These are phyloP conservation scores for Pseudochirops cupreus DNA, from an alignment of 2,797 vertebrate genomes.

Conservation along the genomic window DNA sequence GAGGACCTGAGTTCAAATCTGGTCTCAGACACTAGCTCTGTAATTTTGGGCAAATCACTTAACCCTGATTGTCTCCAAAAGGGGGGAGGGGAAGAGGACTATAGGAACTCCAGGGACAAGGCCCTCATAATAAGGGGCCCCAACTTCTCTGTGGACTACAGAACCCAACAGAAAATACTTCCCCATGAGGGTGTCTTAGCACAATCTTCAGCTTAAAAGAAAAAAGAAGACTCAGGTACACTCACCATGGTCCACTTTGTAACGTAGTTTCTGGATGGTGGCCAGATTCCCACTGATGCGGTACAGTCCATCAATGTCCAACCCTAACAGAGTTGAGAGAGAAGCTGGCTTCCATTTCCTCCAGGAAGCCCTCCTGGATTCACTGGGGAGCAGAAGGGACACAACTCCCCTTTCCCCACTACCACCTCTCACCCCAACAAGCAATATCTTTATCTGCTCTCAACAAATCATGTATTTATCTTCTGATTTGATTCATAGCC, in stretches of 20 bases:
- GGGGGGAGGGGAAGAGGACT: neutral
- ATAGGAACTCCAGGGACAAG: neutral
- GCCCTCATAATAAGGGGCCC: neutral
- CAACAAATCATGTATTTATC: neutral
- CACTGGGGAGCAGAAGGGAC: neutral
- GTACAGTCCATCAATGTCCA: conserved; percentile 96
- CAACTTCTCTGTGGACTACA: neutral
- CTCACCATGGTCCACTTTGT: conserved; percentile 95
- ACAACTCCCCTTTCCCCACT: neutral
- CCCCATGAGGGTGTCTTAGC: neutral
- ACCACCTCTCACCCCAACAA: neutral
- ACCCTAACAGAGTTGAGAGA: conserved; percentile 83
- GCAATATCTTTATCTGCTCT: neutral
- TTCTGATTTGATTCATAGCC: neutral
- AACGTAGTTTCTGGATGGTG: conserved; percentile 94
- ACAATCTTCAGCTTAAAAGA: neutral
- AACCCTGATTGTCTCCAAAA: neutral
- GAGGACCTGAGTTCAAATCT: neutral
- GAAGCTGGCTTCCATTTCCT: neutral
- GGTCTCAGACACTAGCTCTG: neutral
- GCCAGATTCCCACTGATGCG: conserved; percentile 96
- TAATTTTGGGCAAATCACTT: neutral
- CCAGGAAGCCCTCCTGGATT: neutral
- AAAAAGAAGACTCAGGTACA: neutral
- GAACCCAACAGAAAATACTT: neutral